phyloP scores from a whole-genome alignment of 1,140 invertebrate species.

The Sipha flava region DNA sequence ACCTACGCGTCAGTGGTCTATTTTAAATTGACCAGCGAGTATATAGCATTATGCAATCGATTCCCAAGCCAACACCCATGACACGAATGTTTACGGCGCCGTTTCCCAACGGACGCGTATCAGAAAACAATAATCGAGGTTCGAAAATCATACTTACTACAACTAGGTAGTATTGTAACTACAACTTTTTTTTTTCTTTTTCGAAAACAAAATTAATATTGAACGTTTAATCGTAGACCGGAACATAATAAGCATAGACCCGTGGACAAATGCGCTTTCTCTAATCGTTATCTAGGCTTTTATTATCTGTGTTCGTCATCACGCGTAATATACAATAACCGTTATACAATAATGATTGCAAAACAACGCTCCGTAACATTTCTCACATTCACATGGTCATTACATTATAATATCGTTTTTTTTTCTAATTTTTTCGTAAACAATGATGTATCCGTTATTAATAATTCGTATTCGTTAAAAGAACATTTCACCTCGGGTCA shows the following conservation, averaged over 20 bases:
- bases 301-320: conserved; percentile 2
- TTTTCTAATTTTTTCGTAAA: neutral
- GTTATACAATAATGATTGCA: conserved; percentile 21
- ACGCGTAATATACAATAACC: neutral
- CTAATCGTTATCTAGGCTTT: conserved; percentile 25
- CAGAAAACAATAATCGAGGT: too few species aligned
- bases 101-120: neutral
- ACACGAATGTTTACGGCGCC: neutral
- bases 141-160: too few species aligned
- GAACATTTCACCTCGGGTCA: too few species aligned
- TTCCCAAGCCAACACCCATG: neutral
- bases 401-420: neutral
- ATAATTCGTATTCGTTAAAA: too few species aligned
- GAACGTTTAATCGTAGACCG: neutral
- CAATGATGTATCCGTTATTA: neutral
- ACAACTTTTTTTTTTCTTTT: neutral
- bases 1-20: neutral
- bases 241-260: neutral
- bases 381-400: neutral
- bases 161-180: too few species aligned
- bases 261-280: neutral
- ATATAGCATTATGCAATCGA: neutral
- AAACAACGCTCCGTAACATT: conserved; percentile 14
- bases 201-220: neutral
- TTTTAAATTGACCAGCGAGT: neutral